Base-by-base conservation (phyloP, 2,797 vertebrate genomes). In the Neoniphon sammara region DNA sequence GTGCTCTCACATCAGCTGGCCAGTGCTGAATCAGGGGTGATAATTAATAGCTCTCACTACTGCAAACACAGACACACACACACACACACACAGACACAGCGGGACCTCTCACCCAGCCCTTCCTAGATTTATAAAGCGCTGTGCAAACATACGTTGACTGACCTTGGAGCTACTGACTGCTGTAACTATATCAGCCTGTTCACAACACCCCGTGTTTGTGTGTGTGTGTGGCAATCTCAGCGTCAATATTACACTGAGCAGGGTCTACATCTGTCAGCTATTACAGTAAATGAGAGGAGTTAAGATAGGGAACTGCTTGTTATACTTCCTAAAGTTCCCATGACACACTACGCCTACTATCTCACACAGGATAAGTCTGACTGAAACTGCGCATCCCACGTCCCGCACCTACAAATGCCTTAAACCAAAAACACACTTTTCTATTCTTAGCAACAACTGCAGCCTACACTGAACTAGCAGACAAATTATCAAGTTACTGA, bases 41-140 rank as follows among this genome's bases (percentile, higher is more conserved):
- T 82, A 79, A 85, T 81, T 79, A 84, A 86, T 77, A 71, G 80
- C 49, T 46, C 50, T 60, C 34, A 61, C 68, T 42, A 50, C 76
- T 25, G 60, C 65, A 65, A 56, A 71, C 44, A 54, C 44, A 82
- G 14, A 49, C 30, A 30, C 17, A 34, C 25, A 20, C 60, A 7
- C 11, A 50, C 44, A 54, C 44, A 82, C n/a, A 49, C 30, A 30
- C 17, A 34, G n/a, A 20, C 60, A 7, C 11, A 50, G 25, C 25
- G 4, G 25, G 25, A 27, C 4, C 30, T 53, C 53, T 77, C 47
- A 12, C 31, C 39, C 68, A 70, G 52, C 17, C 2, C 74, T 80
- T 86, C 34, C 8, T 71, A 83, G 75, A 78, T 85, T 84, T 70
- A 66, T 39, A 66, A 83, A 81, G 78, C 49, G 66, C 73, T 83